Percentiles rank a stretch among this genome's conserved stretches.
phyloP scores from a whole-genome alignment of 2,888 invertebrate genomes.

The Apotomis betuletana region DNA sequence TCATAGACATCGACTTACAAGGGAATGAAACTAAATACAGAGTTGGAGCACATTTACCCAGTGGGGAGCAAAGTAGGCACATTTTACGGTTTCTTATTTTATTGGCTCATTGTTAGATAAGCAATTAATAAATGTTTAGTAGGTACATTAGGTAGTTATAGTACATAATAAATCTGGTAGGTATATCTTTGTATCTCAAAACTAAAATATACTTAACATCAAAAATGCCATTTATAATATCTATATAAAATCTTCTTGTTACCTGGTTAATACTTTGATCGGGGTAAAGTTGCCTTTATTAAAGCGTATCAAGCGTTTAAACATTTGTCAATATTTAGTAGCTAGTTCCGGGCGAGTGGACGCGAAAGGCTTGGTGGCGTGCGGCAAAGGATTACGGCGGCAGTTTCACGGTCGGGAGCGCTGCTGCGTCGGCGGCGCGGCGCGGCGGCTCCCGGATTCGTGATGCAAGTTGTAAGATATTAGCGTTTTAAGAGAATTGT shows the following conservation, averaged over 20 bases:
- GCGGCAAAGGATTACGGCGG: constrained; percentile 75
- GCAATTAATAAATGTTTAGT: no score
- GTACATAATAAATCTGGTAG: no score
- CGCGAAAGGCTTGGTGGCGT: constrained; percentile 68
- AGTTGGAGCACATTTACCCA: no score
- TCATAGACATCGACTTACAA: no score
- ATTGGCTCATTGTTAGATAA: no score
- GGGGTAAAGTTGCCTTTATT: not conserved
- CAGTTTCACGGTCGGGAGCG: constrained; percentile 67
- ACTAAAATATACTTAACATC: no score
- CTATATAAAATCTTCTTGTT: not conserved
- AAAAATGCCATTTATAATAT: not conserved
- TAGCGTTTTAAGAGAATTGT: not conserved
- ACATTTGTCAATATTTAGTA: constrained; percentile 76
- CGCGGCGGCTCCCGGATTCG: constrained; percentile 57
- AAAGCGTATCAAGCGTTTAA: constrained; percentile 41
- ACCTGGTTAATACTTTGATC: not conserved
- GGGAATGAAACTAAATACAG: no score
- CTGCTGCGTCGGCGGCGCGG: constrained; percentile 46
- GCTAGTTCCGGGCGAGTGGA: constrained; percentile 72
- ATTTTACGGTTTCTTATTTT: no score
- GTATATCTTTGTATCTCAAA: no score
- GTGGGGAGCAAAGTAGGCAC: no score
- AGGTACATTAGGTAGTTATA: no score
- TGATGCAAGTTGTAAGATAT: constrained; percentile 52